Percentiles rank a stretch among this genome's conserved stretches.
Conservation (phyloP, 2,888 invertebrate genomes). For the Gandaritis pyraliata region DNA sequence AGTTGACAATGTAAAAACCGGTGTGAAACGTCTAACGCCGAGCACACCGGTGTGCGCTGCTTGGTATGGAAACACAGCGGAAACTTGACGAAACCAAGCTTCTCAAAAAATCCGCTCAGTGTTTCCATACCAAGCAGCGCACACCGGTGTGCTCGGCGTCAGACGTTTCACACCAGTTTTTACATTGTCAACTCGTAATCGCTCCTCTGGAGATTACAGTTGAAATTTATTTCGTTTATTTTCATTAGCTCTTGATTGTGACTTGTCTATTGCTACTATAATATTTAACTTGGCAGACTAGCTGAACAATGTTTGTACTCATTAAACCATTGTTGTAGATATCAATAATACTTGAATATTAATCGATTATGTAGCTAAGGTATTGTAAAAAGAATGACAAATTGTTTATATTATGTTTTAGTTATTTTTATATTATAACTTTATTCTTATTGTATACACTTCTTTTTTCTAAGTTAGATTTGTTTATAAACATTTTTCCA, state of each 20-base stretch:
- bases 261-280: slow-evolving; percentile 2
- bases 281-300: slow-evolving; percentile 16
- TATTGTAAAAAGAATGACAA: slow-evolving; percentile 12
- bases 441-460: slow-evolving; percentile 12
- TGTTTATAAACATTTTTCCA: slow-evolving; percentile 11
- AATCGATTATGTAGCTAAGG: background rate
- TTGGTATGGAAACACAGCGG: too few relatives aligned
- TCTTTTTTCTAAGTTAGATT: background rate
- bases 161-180: too few relatives aligned
- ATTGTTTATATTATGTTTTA: slow-evolving; percentile 18
- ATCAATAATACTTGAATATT: slow-evolving; percentile 5
- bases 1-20: too few relatives aligned
- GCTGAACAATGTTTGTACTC: background rate
- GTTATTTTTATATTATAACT: slow-evolving; percentile 14
- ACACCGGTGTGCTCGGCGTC: too few relatives aligned
- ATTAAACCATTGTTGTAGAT: background rate
- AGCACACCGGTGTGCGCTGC: too few relatives aligned
- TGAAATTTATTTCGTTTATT: background rate
- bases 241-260: slow-evolving; percentile 1
- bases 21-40: too few relatives aligned
- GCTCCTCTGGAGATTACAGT: background rate
- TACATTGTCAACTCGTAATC: too few relatives aligned
- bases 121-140: too few relatives aligned
- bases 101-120: too few relatives aligned
- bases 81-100: too few relatives aligned